A percentile compares a stretch with the other conserved stretches of the same genome.
These are phyloP conservation scores for Gadus macrocephalus DNA, from an alignment of 2,113 vertebrate species.

Conservation along the genomic window DNA sequence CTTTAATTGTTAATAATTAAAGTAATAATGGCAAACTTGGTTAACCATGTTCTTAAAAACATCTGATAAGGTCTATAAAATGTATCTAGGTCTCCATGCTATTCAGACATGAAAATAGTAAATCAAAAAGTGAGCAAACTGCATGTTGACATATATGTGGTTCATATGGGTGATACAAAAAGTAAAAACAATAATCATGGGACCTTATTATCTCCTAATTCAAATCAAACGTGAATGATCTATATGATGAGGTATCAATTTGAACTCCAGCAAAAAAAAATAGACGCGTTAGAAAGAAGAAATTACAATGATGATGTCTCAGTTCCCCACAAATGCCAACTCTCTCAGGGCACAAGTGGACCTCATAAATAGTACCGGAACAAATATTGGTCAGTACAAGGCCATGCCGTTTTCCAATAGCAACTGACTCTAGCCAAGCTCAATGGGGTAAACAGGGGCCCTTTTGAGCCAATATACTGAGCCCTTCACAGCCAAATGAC, in stretches of 20 bases:
- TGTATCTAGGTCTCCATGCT: too few species aligned
- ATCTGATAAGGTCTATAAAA: too few species aligned
- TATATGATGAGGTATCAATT: too few species aligned
- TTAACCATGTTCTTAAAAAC: too few species aligned
- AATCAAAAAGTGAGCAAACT: too few species aligned
- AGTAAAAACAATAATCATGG: not conserved
- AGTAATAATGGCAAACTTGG: too few species aligned
- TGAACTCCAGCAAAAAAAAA: not conserved
- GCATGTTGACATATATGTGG: too few species aligned
- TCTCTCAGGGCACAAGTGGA: constrained; percentile 17
- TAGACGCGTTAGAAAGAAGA: constrained; percentile 46
- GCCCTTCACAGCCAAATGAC: constrained; percentile 53
- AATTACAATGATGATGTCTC: constrained; percentile 38
- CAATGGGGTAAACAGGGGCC: constrained; percentile 58
- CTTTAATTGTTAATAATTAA: too few species aligned
- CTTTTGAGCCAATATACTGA: constrained; percentile 64
- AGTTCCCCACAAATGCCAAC: constrained; percentile 47
- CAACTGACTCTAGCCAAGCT: constrained; percentile 35
- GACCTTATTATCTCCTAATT: not conserved
- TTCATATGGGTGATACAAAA: not conserved
- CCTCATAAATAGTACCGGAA: constrained; percentile 23
- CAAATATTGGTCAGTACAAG: constrained; percentile 42
- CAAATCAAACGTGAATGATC: not conserved
- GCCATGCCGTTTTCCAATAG: constrained; percentile 47
- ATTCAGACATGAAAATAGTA: too few species aligned